Conservation (phyloP, 2,113 vertebrate species). For the Vicugna pacos region DNA sequence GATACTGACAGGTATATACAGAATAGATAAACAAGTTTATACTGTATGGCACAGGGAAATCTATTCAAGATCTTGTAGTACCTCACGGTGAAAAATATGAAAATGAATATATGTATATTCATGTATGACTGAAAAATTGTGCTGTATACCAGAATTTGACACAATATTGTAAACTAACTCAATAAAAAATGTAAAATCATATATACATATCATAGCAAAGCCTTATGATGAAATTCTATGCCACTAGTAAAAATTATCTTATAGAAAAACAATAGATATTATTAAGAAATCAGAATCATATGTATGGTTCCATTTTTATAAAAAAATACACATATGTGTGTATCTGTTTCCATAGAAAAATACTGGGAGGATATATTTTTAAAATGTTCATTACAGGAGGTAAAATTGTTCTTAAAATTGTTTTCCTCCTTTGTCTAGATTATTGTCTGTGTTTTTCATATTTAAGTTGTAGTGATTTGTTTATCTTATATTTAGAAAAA, state of each 20-base stretch:
- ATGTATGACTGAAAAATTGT: no score
- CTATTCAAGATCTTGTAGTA: no score
- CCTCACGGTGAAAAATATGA: no score
- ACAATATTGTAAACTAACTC: no score
- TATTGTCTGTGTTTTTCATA: background rate
- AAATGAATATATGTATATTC: no score
- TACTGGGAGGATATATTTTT: background rate
- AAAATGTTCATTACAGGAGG: background rate
- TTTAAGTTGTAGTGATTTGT: background rate
- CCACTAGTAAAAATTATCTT: background rate
- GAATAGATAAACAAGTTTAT: no score
- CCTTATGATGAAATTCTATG: background rate
- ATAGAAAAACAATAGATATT: constrained; percentile 13
- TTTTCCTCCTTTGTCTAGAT: background rate
- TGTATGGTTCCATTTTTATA: constrained; percentile 1
- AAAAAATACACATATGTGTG: background rate
- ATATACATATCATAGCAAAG: no score
- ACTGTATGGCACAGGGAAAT: no score
- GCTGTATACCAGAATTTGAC: no score
- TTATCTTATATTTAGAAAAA: constrained; percentile 7
- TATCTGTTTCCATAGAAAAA: background rate
- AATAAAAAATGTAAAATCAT: no score
- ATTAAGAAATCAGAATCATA: constrained; percentile 5
- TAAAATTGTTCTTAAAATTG: background rate
- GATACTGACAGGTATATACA: no score